Evolutionary conservation across 2,888 invertebrate species (phyloP), one percentile per base, ranked within the genome.

Genomic region (Tromatobia lineatoria): DNA sequence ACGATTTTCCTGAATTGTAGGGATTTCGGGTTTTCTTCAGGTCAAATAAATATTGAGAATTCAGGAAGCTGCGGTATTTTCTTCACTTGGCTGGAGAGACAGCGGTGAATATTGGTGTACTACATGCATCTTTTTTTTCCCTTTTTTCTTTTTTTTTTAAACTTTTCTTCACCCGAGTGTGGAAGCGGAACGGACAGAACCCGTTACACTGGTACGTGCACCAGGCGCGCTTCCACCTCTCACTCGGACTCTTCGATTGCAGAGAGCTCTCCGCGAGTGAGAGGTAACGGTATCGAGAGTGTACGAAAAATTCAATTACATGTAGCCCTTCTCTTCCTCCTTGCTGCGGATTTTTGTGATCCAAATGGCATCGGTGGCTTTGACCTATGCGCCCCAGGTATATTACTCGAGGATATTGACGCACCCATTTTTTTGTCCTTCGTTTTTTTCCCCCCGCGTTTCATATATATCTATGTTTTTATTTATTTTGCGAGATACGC

Each of bases 161-260:
- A 29, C 29, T 29, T 29, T 29, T 73, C 83, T 77, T 80, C 45
- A 61, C 42, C 59, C 74, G 74, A 66, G 64, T 79, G 71, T 70
- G 81, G 76, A 83, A 85, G 83, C 85, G 79, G 75, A 81, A 85
- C 85, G 79, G 54, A 78, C 71, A 70, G 67, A 85, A 86, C 79
- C 85, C 85, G 87, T 87, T 87, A 86, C 81, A 70, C 59, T 47
- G 59, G 66, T 78, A 77, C 69, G 69, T 67, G 77, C 73, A 80
- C 59, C 77, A 50, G 73, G 52, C 77, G 38, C 73, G 67, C 18
- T 42, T 54, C 29, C 42, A 47, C 57, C 38, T 77, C 52, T 76
- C 59, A 57, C 61, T 50, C 52, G 13, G 38, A n/a, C 79, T 66
- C 64, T 34, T 18, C 47, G 18, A 13, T 54, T 67, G 20, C 64